A percentile compares a stretch with the other conserved stretches of the same genome.
phyloP scores from a whole-genome alignment of 1,140 invertebrate genomes.

The Coptotermes formosanus region DNA sequence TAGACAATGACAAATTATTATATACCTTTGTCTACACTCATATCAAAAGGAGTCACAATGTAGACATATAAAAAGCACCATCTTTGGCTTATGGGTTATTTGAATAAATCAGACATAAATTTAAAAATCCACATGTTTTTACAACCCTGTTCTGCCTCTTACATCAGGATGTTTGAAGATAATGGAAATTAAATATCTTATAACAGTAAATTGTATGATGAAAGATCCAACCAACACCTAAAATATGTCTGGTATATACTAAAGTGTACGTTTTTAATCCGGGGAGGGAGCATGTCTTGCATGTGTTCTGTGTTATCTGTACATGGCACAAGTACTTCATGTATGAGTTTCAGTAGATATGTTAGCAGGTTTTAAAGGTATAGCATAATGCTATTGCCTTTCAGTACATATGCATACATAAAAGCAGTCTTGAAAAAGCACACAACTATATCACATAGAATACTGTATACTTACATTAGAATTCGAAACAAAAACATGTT shows the following conservation, averaged over 20 bases:
- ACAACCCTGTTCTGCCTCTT: background rate
- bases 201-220: background rate
- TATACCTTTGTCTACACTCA: background rate
- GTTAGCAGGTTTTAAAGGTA: background rate
- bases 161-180: background rate
- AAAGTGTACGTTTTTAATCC: background rate
- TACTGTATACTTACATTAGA: background rate
- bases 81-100: background rate
- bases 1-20: background rate
- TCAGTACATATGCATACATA: background rate
- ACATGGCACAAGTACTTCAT: background rate
- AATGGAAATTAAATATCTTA: background rate
- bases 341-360: background rate
- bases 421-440: background rate
- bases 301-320: background rate
- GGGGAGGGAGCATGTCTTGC: background rate
- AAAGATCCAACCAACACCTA: background rate
- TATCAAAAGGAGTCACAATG: slow-evolving; percentile 13
- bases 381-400: background rate
- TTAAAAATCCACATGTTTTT: background rate
- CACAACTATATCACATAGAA: background rate
- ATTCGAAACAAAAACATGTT: background rate
- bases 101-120: background rate
- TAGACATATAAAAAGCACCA: background rate
- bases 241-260: background rate